phyloP scores from a whole-genome alignment of 2,113 vertebrate genomes.

The Urocolius indicus region DNA sequence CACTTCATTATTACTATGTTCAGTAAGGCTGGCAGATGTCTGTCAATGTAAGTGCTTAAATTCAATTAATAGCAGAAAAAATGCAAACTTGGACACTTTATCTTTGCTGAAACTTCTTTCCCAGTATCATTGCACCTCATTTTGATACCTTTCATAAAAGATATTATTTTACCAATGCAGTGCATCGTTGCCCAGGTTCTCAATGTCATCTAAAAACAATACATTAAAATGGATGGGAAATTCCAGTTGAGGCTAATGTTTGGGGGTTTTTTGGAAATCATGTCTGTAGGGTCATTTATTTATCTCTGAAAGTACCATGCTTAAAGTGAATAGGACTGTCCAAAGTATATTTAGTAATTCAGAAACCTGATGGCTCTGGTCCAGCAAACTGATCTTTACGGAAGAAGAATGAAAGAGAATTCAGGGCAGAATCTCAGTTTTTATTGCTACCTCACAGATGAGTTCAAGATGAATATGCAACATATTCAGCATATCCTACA shows the following conservation, averaged over 20 bases:
- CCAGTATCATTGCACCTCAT: neutral
- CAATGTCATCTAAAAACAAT: neutral
- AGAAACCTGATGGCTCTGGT: neutral
- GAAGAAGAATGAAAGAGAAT: neutral
- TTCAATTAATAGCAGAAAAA: neutral
- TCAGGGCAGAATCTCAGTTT: neutral
- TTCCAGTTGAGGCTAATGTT: accelerated
- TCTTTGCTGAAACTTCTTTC: neutral
- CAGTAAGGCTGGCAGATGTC: neutral
- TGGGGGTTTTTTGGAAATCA: neutral
- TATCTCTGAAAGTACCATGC: neutral
- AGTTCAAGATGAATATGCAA: neutral
- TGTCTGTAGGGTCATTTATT: neutral
- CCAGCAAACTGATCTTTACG: neutral
- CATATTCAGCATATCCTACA: neutral
- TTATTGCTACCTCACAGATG: neutral
- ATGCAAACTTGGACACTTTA: neutral
- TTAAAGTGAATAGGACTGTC: neutral
- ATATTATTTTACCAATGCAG: neutral
- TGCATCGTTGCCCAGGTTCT: neutral
- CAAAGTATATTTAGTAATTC: neutral
- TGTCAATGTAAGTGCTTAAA: neutral
- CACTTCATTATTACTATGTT: neutral
- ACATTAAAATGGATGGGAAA: neutral
- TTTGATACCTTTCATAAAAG: neutral